Percentiles rank a stretch among this genome's conserved stretches.
Conservation (phyloP, 2,888 invertebrate species). For the Chrysolina oricalcia region DNA sequence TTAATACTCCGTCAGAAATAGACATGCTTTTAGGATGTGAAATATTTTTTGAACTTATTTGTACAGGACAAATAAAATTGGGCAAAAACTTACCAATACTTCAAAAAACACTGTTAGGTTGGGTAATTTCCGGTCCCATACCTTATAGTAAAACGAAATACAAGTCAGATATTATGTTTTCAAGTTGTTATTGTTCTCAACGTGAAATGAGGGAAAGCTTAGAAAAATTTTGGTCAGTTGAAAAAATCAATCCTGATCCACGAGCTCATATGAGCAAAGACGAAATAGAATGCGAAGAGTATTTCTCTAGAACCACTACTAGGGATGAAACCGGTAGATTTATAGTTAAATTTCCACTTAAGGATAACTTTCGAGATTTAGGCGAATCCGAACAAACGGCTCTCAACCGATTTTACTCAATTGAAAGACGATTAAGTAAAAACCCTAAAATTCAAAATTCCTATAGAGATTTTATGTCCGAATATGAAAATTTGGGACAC, state of each 20-base stretch:
- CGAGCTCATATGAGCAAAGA: conserved; percentile 15
- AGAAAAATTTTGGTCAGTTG: conserved; percentile 15
- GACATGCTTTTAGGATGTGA: conserved; percentile 37
- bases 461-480: too few relatives aligned
- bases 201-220: background rate
- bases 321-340: conserved; percentile 34
- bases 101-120: too few relatives aligned
- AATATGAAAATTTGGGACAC: background rate
- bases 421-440: too few relatives aligned
- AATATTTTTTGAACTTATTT: conserved; percentile 37
- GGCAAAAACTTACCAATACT: conserved; percentile 31
- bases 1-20: conserved; percentile 36
- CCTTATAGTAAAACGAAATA: background rate
- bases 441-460: background rate
- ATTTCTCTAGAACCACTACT: conserved; percentile 37
- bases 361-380: background rate
- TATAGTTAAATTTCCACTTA: conserved; percentile 41
- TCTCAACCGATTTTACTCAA: too few relatives aligned
- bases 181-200: conserved; percentile 11
- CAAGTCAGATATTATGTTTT: conserved; percentile 3
- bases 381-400: conserved; percentile 8
- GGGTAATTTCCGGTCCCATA: conserved; percentile 7
- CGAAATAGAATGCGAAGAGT: conserved; percentile 50
- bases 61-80: conserved; percentile 28
- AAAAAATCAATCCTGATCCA: conserved; percentile 11